A percentile compares a stretch with the other conserved stretches of the same genome.
Conservation (phyloP, 1,140 invertebrate species). For the Apis dorsata region DNA sequence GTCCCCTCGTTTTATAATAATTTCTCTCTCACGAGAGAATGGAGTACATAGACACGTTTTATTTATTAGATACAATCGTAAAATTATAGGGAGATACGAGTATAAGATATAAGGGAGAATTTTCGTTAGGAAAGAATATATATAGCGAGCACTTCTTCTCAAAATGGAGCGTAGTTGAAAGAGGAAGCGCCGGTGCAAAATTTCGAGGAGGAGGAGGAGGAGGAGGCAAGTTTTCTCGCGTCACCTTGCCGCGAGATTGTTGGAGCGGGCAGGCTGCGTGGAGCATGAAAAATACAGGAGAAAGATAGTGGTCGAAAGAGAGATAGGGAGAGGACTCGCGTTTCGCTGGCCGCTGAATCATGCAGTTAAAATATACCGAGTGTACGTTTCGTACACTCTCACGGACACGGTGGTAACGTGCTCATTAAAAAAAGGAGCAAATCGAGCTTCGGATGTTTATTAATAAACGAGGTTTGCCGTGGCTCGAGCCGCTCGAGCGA, state of each 20-base stretch:
- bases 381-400: constrained; percentile 37
- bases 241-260: background rate
- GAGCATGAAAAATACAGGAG: constrained; percentile 17
- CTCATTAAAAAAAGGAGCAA: constrained; percentile 30
- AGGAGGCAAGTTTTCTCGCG: background rate
- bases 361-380: constrained; percentile 68
- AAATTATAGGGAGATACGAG: too few species aligned
- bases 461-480: constrained; percentile 43
- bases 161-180: too few species aligned
- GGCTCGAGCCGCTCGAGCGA: background rate
- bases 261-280: background rate
- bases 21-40: too few species aligned
- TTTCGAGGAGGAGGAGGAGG: background rate
- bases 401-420: background rate
- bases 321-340: constrained; percentile 7
- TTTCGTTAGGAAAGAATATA: background rate
- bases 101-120: too few species aligned
- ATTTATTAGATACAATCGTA: too few species aligned
- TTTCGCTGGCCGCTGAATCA: constrained; percentile 64
- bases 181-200: background rate
- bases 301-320: background rate
- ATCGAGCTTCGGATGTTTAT: constrained; percentile 32
- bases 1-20: too few species aligned
- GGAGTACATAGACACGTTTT: too few species aligned
- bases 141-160: background rate